A percentile compares a stretch with the other conserved stretches of the same genome.
Evolutionary conservation across 2,113 vertebrate species (phyloP).

Genomic region (Uria lomvia): DNA sequence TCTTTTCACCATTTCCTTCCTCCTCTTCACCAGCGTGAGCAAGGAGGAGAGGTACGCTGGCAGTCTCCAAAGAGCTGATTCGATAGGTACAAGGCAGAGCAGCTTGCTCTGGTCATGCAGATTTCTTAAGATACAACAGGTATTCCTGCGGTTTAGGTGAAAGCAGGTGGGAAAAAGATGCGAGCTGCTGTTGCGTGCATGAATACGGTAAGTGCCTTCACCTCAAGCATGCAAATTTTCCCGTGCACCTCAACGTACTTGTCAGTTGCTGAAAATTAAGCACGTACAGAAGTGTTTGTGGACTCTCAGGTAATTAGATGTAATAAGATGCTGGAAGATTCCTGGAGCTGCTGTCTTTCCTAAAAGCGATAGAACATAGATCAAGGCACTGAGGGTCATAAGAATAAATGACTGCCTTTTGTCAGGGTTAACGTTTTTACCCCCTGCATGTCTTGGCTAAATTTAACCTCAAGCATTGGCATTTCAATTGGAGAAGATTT

Average conservation of each 20-base stretch:
- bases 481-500: neutral
- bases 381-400: neutral
- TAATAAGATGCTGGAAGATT: neutral
- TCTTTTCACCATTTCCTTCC: neutral
- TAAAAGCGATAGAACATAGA: neutral
- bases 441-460: neutral
- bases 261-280: neutral
- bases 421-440: neutral
- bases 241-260: rapidly evolving
- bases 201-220: neutral
- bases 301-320: neutral
- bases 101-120: neutral
- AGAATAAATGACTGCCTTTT: neutral
- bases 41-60: neutral
- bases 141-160: neutral
- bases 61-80: neutral
- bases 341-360: neutral
- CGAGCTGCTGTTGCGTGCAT: neutral
- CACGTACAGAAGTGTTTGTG: neutral
- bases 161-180: neutral
- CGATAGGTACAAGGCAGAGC: neutral
- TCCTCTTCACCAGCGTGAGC: rapidly evolving
- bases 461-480: neutral
- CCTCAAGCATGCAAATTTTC: neutral
- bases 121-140: neutral